Evolutionary conservation across 2,888 invertebrate species (phyloP), one percentile per base, ranked within the genome.

Genomic region (Ctena decussata): DNA sequence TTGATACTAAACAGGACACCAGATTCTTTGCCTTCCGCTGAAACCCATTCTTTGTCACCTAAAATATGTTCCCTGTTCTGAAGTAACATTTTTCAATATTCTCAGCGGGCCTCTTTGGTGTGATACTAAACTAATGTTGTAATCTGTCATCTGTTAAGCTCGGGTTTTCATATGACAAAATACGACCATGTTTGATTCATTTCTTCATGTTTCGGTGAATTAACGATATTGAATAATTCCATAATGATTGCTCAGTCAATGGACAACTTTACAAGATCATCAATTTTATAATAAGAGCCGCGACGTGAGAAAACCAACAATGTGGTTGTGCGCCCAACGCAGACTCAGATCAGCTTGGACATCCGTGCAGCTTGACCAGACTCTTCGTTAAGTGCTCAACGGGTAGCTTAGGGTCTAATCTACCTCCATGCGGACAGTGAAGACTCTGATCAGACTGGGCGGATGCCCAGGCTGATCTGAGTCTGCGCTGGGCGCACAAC

Each of bases 201-300:
- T 27, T 65, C 65, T 57, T 27, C n/a, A 24, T 65, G 35, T 65
- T 65, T 65, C 65, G 65, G 35, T 65, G 65, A 65, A 65, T 65
- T 65, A 65, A 65, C 65, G 27, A 65, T 65, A n/a, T 24, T 65
- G 65, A 65, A 65, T 65, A 65, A 65, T 65, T 65, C 35, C 65
- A 65, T 65, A 65, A 65, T 65, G 35, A 65, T 65, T 65, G 65
- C 35, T 65, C 65, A 65, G 65, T 35, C 65, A 65, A 18, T 65
- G 32, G 65, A n/a, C 35, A 65, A 65, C 1, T 65, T 35, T 35
- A 65, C 65, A 65, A 35, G 35, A 65, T 35, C 65, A 65, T 65
- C 65, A 27, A 65, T 65, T 65, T 65, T n/a, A 65, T 65, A 65
- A 65, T 65, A 65, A n/a, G n/a, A n/a, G n/a, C n/a, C n/a, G n/a